Base-by-base conservation (phyloP, 2,113 vertebrate species). In the Cryptotis parvus region DNA sequence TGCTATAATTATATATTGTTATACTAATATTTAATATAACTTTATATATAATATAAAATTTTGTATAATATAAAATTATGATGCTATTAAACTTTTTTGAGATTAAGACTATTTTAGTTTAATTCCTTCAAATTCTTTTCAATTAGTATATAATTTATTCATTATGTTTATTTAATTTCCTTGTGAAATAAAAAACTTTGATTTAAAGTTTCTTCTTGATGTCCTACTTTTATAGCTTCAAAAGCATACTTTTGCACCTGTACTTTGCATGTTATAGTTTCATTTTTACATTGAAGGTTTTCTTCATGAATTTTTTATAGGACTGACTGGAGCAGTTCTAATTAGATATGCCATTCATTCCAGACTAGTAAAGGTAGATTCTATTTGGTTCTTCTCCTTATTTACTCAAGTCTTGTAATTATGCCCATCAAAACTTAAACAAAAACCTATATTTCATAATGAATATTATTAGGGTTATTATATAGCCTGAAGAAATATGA, bases 291-390 rank as follows among this genome's bases (percentile, higher is more conserved):
- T 70, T 87, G 37, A 31, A 74, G 9, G 24, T 29, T 52, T 83
- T 90, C 78, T 80, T 80, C 31, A 80, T 61, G 43, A 81, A 8
- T 76, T 76, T n/a, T 90, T 45, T 87, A 31, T 37, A 72, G 39
- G 4, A 43, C 16, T 90, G 15, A 69, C 0, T 75, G 37, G 45
- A 4, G 14, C 45, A 26, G 16, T 16, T 79, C 6, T 35, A 72
- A 66, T 2, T 33, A 84, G 58, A 20, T n/a, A 35, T 90, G 2
- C 26, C 24, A 75, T 29, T 61, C 58, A 31, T 73, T 63, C n/a
- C 4, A 76, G 77, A 58, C 55, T 33, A 79, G 2, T 41, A 14
- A 18, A 84, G 35, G 5, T 72, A 16, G 68, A 65, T 45, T 84
- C 26, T 66, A 26, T 43, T 65, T 86, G 10, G 7, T 74, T 85